Conservation (phyloP, 2,113 vertebrate species). For the Mystacornis crossleyi region DNA sequence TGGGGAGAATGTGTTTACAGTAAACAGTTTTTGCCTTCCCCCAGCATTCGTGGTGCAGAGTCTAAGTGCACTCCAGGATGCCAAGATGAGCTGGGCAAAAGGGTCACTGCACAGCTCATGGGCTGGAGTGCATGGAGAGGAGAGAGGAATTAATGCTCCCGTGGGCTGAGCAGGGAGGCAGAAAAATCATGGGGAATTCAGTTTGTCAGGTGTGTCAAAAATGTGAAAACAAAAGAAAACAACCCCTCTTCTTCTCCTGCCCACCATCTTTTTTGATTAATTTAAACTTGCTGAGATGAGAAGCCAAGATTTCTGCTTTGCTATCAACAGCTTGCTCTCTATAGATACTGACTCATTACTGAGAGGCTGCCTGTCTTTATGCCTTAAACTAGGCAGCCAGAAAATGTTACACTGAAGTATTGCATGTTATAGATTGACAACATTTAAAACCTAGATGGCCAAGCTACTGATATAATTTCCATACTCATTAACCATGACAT, state of each 20-base stretch:
- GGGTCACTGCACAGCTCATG: not conserved
- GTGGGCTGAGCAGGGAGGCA: not conserved
- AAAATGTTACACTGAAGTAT: constrained; percentile 19
- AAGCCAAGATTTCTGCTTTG: constrained; percentile 46
- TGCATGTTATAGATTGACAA: constrained; percentile 47
- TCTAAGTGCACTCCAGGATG: not conserved
- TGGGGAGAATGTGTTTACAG: not conserved
- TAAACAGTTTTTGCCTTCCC: not conserved
- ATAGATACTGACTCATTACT: constrained; percentile 21
- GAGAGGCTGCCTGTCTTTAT: constrained; percentile 47
- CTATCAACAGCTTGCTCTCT: constrained; percentile 41
- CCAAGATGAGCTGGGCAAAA: not conserved
- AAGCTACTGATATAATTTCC: constrained; percentile 52
- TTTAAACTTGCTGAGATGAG: constrained; percentile 45
- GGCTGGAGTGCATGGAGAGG: not conserved
- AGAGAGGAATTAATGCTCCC: not conserved
- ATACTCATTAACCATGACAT: constrained; percentile 46
- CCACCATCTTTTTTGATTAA: constrained; percentile 42
- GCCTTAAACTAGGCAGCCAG: constrained; percentile 49
- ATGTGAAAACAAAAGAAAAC: constrained; percentile 45
- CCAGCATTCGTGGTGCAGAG: not conserved
- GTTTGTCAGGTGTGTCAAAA: constrained; percentile 29
- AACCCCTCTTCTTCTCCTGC: constrained; percentile 4
- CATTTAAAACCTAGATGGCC: constrained; percentile 51
- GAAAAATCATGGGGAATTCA: constrained; percentile 7